A percentile compares a stretch with the other conserved stretches of the same genome.
Evolutionary conservation across 1,140 invertebrate genomes (phyloP).

Genomic region (Sycobia sp.): DNA sequence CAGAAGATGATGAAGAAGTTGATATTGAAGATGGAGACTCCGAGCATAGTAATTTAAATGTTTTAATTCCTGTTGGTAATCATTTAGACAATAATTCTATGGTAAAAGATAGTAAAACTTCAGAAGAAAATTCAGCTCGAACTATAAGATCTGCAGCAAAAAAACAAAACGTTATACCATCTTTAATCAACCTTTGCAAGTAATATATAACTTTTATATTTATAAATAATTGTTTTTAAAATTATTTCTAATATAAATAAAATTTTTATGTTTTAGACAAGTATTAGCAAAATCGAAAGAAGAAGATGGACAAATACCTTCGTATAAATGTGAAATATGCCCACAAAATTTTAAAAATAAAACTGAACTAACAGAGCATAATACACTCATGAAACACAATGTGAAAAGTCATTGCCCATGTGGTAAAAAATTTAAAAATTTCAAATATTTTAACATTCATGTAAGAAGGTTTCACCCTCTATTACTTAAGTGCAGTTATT

Average conservation of each 20-base stretch:
- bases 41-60: slow-evolving; percentile 20
- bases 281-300: slow-evolving; percentile 10
- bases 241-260: background rate
- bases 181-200: slow-evolving; percentile 21
- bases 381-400: slow-evolving; percentile 21
- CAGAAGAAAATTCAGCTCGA: background rate
- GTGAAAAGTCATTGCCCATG: slow-evolving; percentile 38
- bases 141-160: background rate
- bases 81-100: background rate
- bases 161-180: slow-evolving; percentile 9
- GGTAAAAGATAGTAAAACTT: background rate
- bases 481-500: slow-evolving; percentile 45
- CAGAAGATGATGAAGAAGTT: slow-evolving; percentile 49
- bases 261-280: slow-evolving; percentile 26
- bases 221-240: background rate
- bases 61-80: background rate
- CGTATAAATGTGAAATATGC: slow-evolving; percentile 24
- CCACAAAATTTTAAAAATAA: slow-evolving; percentile 8
- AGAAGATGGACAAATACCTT: background rate
- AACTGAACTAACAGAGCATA: slow-evolving; percentile 25
- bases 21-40: slow-evolving; percentile 48
- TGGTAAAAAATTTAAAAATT: slow-evolving; percentile 42
- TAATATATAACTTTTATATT: slow-evolving; percentile 16
- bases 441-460: slow-evolving; percentile 40
- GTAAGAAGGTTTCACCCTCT: slow-evolving; percentile 38